Evolutionary conservation across 2,113 vertebrate species (phyloP), one percentile per base, ranked within the genome.

Genomic region (Tor tambroides): DNA sequence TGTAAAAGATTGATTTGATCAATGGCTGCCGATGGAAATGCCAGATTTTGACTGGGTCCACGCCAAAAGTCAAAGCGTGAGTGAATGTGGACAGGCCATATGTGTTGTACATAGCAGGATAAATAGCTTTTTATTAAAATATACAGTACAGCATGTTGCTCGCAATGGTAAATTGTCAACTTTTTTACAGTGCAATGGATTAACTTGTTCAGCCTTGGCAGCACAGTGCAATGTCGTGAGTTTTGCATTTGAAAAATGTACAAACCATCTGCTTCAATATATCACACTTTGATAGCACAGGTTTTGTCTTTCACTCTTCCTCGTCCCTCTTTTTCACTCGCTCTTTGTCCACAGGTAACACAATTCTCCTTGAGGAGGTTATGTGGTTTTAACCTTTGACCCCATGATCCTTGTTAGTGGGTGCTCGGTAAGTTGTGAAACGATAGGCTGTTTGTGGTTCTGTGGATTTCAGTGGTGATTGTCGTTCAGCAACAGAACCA

Each of bases 331-430:
- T 59, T 78, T 41, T 83, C 76, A 28, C 15, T 54, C 80, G 17
- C 4, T 8, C 72, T 14, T 76, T 38, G 61, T 85, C 80, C 86
- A 65, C 90, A 90, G 84, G 94, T 93, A 95, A 95, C 91, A 78
- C 79, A 93, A 94, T 93, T 93, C 92, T 92, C 72, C 90, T 92
- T 90, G 89, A 93, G 93, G 90, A 94, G 91, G 91, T 90, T 87
- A 85, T 94, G 95, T 95, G 88, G 92, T 88, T 94, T 94, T 95
- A 95, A 94, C 94, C 94, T 92, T 83, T 91, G 89, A 93, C 91
- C 90, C 72, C 5, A 1, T 89, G 91, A 94, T 93, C 92, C 84
- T 90, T 81, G 86, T 95, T 93, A 92, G 93, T 93, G 91, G 91
- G 83, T n/a, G 28, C 61, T 88, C 67, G 72, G 87, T 88, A 86